Percentiles rank a stretch among this genome's conserved stretches.
phyloP scores from a whole-genome alignment of 30 jellyfish, hydroid and myxozoan genomes.

The Aurelia sp. region DNA sequence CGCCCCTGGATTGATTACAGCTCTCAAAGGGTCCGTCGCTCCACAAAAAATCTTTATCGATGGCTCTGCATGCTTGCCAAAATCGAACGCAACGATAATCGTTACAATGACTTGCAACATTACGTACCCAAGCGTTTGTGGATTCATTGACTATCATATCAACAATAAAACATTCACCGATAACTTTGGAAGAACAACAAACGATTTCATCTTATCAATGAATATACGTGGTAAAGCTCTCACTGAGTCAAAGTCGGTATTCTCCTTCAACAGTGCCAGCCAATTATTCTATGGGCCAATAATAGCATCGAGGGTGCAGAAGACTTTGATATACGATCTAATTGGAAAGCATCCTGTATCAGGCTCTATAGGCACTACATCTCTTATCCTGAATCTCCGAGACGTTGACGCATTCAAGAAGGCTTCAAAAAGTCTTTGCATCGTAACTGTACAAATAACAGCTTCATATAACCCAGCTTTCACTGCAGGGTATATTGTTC shows the following conservation, averaged over 20 bases:
- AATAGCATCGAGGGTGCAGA: conserved; percentile 37
- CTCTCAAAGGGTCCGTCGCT: conserved; percentile 18
- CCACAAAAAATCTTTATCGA: conserved; percentile 44
- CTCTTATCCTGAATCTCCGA: conserved; percentile 39
- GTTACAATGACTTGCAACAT: conserved; percentile 38
- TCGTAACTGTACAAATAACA: conserved; percentile 46
- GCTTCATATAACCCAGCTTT: conserved; percentile 63
- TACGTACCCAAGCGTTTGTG: conserved; percentile 69
- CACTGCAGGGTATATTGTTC: conserved; percentile 52
- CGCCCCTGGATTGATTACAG: conserved; percentile 11
- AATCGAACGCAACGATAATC: conserved; percentile 28
- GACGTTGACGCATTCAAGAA: conserved; percentile 28
- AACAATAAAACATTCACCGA: conserved; percentile 70
- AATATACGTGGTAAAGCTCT: conserved; percentile 15
- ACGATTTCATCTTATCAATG: conserved; percentile 50
- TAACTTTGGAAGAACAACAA: conserved; percentile 43
- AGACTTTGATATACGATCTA: conserved; percentile 33
- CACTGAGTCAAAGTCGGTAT: conserved; percentile 16
- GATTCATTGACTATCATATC: conserved; percentile 55
- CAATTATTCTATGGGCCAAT: conserved; percentile 79
- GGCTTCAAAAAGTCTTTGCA: conserved; percentile 62
- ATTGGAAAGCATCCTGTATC: conserved; percentile 83
- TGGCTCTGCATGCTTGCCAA: conserved; percentile 50
- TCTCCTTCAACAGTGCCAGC: conserved; percentile 45
- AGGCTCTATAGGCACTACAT: conserved; percentile 21